These are phyloP conservation scores for Columba livia DNA, from an alignment of 2,113 vertebrate species.

Conservation along the genomic window DNA sequence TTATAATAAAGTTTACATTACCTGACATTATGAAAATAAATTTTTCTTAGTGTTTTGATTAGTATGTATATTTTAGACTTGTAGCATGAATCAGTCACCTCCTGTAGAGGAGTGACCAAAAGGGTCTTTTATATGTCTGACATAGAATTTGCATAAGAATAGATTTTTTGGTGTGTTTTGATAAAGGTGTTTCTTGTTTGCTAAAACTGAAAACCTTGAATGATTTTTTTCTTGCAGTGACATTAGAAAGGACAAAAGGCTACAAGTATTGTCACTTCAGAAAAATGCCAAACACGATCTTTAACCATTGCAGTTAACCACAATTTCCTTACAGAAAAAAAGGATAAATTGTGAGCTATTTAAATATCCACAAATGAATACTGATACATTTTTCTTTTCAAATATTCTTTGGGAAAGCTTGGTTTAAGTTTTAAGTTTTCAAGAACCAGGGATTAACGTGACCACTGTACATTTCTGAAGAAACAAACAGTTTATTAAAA, in stretches of 20 bases:
- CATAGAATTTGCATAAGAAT: conserved; percentile 74
- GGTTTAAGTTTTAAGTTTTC: conserved; percentile 45
- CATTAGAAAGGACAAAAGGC: conserved; percentile 62
- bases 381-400: conserved; percentile 19
- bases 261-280: conserved; percentile 30
- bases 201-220: conserved; percentile 70
- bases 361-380: conserved; percentile 24
- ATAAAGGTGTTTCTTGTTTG: conserved; percentile 66
- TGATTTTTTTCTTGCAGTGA: conserved; percentile 41
- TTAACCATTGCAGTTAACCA: conserved; percentile 62
- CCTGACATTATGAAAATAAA: conserved; percentile 54
- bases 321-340: conserved; percentile 62
- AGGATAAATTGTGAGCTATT: conserved; percentile 40
- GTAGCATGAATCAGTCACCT: conserved; percentile 64
- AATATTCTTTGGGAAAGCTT: conserved; percentile 48
- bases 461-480: conserved; percentile 10
- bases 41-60: conserved; percentile 47
- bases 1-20: conserved; percentile 71
- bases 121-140: conserved; percentile 61
- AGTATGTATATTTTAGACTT: conserved; percentile 62
- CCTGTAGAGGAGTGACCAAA: conserved; percentile 66
- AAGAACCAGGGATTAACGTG: background rate
- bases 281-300: conserved; percentile 38
- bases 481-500: conserved; percentile 60
- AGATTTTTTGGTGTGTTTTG: conserved; percentile 52